These are phyloP conservation scores for Drosophila gaucha DNA, from an alignment of 2,888 invertebrate genomes.

Conservation along the genomic window DNA sequence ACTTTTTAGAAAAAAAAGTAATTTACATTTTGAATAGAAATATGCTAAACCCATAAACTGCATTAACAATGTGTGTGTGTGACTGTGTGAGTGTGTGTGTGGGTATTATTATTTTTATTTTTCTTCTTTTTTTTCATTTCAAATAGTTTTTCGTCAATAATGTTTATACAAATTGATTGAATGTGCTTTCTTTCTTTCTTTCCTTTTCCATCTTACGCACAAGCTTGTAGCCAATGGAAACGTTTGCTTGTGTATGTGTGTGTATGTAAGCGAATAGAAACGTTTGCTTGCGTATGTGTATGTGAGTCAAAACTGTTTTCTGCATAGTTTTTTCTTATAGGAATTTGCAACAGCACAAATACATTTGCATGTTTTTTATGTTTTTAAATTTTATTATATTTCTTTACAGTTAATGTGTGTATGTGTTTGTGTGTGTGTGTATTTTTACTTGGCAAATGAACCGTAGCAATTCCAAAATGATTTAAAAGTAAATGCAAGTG, in stretches of 20 bases:
- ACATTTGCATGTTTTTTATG: slow-evolving; percentile 25
- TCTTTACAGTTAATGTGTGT: slow-evolving; percentile 31
- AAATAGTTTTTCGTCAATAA: slow-evolving; percentile 9
- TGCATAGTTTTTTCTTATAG: slow-evolving; percentile 33
- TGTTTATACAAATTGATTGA: slow-evolving; percentile 53
- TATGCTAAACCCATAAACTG: slow-evolving; percentile 40
- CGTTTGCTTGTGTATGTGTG: slow-evolving; percentile 5
- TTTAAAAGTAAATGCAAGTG: slow-evolving; percentile 52
- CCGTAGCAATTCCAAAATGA: slow-evolving; percentile 25
- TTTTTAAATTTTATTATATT: slow-evolving; percentile 16
- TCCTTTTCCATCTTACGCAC: slow-evolving; percentile 1
- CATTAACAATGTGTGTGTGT: slow-evolving; percentile 42
- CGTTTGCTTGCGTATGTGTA: slow-evolving; percentile 1
- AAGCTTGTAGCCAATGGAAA: neutral
- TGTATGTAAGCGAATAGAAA: neutral
- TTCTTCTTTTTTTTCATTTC: neutral
- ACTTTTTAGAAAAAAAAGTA: slow-evolving; percentile 22
- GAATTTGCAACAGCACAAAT: slow-evolving; percentile 55
- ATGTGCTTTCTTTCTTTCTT: slow-evolving; percentile 26
- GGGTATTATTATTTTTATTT: neutral
- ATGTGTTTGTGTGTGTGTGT: slow-evolving; percentile 4
- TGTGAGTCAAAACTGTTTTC: slow-evolving; percentile 3
- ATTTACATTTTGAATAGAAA: slow-evolving; percentile 44
- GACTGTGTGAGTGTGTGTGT: slow-evolving; percentile 6
- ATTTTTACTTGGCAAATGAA: slow-evolving; percentile 20